These are phyloP conservation scores for Plagodis pulveraria DNA, from an alignment of 2,888 invertebrate genomes.

Conservation along the genomic window DNA sequence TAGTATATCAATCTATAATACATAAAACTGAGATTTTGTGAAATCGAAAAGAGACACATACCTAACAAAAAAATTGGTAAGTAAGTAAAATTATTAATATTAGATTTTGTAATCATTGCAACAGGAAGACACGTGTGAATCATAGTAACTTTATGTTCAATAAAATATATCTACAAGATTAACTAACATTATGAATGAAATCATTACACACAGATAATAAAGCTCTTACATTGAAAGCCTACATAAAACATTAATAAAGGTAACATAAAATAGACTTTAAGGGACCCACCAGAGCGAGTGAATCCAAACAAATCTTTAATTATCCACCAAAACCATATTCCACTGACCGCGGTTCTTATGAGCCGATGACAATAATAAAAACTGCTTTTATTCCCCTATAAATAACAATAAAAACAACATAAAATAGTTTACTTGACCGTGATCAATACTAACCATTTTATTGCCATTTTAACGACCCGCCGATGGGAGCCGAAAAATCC, in stretches of 20 bases:
- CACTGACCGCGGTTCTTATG: slow-evolving; percentile 50
- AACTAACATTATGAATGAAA: slow-evolving; percentile 10
- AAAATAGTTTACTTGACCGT: slow-evolving; percentile 77
- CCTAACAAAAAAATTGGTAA: too few relatives aligned
- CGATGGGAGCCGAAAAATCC: slow-evolving; percentile 74
- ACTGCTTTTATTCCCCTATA: slow-evolving; percentile 76
- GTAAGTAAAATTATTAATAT: too few relatives aligned
- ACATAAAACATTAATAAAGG: slow-evolving; percentile 19
- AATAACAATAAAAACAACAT: slow-evolving; percentile 83
- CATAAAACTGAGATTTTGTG: too few relatives aligned
- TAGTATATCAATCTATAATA: too few relatives aligned
- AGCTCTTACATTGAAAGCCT: slow-evolving; percentile 16
- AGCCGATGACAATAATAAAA: slow-evolving; percentile 78
- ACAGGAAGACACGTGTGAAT: too few relatives aligned
- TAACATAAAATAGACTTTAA: slow-evolving; percentile 28
- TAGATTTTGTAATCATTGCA: too few relatives aligned
- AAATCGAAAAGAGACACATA: too few relatives aligned
- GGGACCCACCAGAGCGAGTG: slow-evolving; percentile 36
- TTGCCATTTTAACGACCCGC: slow-evolving; percentile 71
- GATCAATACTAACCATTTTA: slow-evolving; percentile 79
- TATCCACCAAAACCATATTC: slow-evolving; percentile 31
- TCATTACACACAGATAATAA: slow-evolving; percentile 14
- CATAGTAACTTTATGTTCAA: too few relatives aligned
- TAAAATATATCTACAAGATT: background rate
- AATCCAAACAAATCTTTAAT: slow-evolving; percentile 44